These are phyloP conservation scores for Aurelia sp. DNA, from an alignment of 30 jellyfish, hydroid and myxozoan genomes.

Conservation along the genomic window DNA sequence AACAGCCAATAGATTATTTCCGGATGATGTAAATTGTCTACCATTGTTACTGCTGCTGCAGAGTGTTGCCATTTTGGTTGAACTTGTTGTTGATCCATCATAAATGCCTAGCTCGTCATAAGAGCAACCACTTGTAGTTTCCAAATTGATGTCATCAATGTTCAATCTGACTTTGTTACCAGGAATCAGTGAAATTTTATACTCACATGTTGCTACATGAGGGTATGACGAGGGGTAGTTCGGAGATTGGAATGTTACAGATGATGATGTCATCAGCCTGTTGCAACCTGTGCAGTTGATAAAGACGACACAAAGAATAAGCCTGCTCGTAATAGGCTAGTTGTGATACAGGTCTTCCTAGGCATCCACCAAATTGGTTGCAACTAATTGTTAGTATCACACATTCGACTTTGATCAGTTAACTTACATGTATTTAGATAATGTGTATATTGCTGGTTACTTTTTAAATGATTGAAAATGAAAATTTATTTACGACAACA, in stretches of 20 bases:
- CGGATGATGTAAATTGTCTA: not conserved
- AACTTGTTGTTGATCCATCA: not conserved
- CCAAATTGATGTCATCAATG: not conserved
- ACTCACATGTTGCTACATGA: not conserved
- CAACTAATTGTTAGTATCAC: too few species aligned
- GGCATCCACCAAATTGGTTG: too few species aligned
- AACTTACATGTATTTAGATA: too few species aligned
- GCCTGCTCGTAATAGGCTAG: too few species aligned
- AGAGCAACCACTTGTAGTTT: not conserved
- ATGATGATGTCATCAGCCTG: not conserved
- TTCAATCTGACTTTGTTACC: not conserved
- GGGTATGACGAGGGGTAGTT: not conserved
- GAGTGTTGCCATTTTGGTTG: not conserved
- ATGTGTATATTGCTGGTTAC: too few species aligned
- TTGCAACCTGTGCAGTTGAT: not conserved
- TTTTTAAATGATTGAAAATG: too few species aligned
- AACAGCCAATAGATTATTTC: not conserved
- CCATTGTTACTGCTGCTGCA: not conserved
- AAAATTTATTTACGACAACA: too few species aligned
- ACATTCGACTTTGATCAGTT: too few species aligned
- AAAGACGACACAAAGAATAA: too few species aligned
- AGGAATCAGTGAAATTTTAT: not conserved
- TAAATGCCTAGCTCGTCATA: not conserved
- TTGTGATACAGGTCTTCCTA: too few species aligned
- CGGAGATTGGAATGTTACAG: not conserved